These are phyloP conservation scores for Gasterosteus aculeatus DNA, from an alignment of 2,113 vertebrate species.

Conservation along the genomic window DNA sequence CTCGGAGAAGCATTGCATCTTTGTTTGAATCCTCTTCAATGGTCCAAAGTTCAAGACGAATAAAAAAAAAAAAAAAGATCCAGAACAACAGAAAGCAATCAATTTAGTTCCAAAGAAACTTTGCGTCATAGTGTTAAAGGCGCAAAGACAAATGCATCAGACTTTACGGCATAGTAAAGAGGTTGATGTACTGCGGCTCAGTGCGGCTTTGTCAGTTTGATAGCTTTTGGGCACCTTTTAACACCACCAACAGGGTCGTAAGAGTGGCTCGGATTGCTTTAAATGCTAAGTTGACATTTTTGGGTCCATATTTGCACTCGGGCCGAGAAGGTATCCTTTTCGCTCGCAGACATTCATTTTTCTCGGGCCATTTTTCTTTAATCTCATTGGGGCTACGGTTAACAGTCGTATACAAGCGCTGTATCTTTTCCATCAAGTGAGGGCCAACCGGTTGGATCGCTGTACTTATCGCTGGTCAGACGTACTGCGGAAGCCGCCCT, in stretches of 20 bases:
- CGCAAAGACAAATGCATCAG: slow-evolving; percentile 69
- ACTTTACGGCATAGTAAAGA: slow-evolving; percentile 73
- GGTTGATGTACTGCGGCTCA: slow-evolving; percentile 64
- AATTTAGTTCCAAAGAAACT: slow-evolving; percentile 45
- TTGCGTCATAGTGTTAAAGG: slow-evolving; percentile 57
- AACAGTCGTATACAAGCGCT: slow-evolving; percentile 17
- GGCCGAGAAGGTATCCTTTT: slow-evolving; percentile 24
- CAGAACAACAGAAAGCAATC: slow-evolving; percentile 45
- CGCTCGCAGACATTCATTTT: slow-evolving; percentile 18
- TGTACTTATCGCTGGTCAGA: slow-evolving; percentile 7
- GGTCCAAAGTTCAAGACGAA: slow-evolving; percentile 47
- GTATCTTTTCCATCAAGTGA: slow-evolving; percentile 7
- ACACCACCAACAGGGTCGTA: slow-evolving; percentile 65
- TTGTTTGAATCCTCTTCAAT: slow-evolving; percentile 65
- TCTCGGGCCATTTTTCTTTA: background rate
- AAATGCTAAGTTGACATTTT: slow-evolving; percentile 77
- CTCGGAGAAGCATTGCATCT: slow-evolving; percentile 73
- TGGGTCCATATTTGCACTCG: slow-evolving; percentile 55
- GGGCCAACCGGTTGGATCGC: background rate
- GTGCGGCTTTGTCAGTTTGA: slow-evolving; percentile 72
- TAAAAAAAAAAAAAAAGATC: slow-evolving; percentile 14
- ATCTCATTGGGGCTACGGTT: background rate
- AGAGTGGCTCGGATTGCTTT: slow-evolving; percentile 62
- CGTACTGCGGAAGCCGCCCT: slow-evolving; percentile 1
- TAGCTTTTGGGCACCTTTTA: slow-evolving; percentile 73